phyloP scores from a whole-genome alignment of 2,113 vertebrate species.

The Rousettus leschenaultii region DNA sequence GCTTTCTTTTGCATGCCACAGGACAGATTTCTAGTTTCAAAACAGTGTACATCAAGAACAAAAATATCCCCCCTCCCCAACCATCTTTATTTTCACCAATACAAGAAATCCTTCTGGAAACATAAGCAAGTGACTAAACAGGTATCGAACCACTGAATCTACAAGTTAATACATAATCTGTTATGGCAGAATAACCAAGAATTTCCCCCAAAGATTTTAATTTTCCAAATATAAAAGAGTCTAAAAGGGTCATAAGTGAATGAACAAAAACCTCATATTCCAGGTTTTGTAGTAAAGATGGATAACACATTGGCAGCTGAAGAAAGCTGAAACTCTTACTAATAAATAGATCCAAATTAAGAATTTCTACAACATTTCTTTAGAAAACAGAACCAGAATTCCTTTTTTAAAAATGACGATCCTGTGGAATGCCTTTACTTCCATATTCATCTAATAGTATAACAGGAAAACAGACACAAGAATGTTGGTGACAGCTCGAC shows the following conservation, averaged over 20 bases:
- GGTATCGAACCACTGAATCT: slow-evolving; percentile 61
- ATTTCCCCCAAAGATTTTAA: slow-evolving; percentile 74
- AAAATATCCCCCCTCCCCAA: slow-evolving; percentile 60
- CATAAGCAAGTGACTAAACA: slow-evolving; percentile 69
- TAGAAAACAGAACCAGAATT: slow-evolving; percentile 76
- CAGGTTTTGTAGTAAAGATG: slow-evolving; percentile 72
- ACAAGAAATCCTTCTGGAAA: slow-evolving; percentile 80
- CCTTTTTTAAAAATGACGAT: slow-evolving; percentile 59
- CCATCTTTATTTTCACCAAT: slow-evolving; percentile 63
- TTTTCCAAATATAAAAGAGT: slow-evolving; percentile 76
- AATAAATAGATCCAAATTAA: slow-evolving; percentile 86
- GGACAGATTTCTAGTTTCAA: slow-evolving; percentile 71
- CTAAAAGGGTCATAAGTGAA: slow-evolving; percentile 70
- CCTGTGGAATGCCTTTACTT: slow-evolving; percentile 77
- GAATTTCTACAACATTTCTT: slow-evolving; percentile 81
- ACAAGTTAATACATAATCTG: slow-evolving; percentile 65
- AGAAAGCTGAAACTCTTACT: slow-evolving; percentile 73
- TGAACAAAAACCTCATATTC: slow-evolving; percentile 76
- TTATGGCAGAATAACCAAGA: slow-evolving; percentile 61
- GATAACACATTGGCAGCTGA: slow-evolving; percentile 73
- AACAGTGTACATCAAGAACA: slow-evolving; percentile 57
- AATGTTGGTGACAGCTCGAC: slow-evolving; percentile 74
- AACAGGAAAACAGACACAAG: slow-evolving; percentile 77
- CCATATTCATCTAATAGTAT: slow-evolving; percentile 65
- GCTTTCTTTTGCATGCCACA: slow-evolving; percentile 74